Evolutionary conservation across 2,797 vertebrate species (phyloP).

Genomic region (Bradypodion ventrale): DNA sequence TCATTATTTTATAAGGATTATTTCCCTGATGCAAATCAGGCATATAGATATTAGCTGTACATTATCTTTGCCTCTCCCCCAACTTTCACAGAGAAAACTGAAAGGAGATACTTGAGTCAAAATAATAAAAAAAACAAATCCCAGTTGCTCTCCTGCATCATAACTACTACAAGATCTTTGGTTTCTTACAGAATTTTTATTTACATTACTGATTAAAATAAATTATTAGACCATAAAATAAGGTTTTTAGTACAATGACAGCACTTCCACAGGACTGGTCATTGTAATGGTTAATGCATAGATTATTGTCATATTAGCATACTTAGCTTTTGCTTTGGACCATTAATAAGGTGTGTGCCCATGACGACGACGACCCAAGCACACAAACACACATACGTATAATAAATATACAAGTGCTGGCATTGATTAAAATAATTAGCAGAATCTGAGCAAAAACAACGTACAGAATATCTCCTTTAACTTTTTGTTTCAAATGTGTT

Average conservation of each 20-base stretch:
- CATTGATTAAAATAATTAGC: conserved; percentile 20
- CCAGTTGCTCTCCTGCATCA: fast-evolving
- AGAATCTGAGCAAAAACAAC: conserved; percentile 11
- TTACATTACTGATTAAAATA: conserved; percentile 16
- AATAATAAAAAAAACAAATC: conserved; percentile 42
- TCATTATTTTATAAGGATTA: conserved; percentile 32
- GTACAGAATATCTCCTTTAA: conserved; percentile 24
- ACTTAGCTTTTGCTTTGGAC: conserved; percentile 15
- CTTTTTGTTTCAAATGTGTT: conserved; percentile 22
- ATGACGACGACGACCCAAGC: too few relatives aligned
- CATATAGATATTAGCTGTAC: conserved; percentile 25
- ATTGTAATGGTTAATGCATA: conserved; percentile 38
- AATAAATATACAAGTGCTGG: not conserved
- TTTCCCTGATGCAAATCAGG: conserved; percentile 26
- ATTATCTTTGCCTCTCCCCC: not conserved
- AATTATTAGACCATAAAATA: conserved; percentile 36
- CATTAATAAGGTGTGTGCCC: conserved; percentile 41
- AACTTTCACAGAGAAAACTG: conserved; percentile 2
- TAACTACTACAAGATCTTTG: conserved; percentile 16
- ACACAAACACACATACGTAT: not conserved
- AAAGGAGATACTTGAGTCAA: conserved; percentile 6
- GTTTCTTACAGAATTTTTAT: not conserved
- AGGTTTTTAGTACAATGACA: not conserved
- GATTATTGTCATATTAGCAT: conserved; percentile 8
- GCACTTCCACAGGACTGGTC: conserved; percentile 36